phyloP scores from a whole-genome alignment of 2,113 vertebrate species.

The Prionailurus bengalensis region DNA sequence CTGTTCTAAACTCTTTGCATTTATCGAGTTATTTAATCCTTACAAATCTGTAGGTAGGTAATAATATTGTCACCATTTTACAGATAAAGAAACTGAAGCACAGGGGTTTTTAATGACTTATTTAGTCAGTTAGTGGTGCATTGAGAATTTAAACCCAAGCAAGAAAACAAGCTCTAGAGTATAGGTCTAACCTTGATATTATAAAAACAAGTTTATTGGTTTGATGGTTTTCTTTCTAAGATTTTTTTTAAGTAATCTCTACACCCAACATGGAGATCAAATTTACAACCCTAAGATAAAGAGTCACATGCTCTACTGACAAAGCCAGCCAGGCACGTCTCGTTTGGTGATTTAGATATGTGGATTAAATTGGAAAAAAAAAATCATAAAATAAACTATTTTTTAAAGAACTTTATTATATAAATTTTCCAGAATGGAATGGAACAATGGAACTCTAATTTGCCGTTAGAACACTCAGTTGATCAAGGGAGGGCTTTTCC shows the following conservation, averaged over 20 bases:
- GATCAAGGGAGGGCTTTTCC: background rate
- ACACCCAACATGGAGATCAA: background rate
- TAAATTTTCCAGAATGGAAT: background rate
- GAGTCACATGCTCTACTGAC: background rate
- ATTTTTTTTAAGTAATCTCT: background rate
- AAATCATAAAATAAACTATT: background rate
- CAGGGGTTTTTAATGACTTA: background rate
- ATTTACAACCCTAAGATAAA: background rate
- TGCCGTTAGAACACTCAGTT: background rate
- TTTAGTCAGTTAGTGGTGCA: background rate
- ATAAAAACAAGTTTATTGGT: background rate
- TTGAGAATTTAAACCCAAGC: background rate
- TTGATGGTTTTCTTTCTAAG: background rate
- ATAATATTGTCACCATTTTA: conserved; percentile 63
- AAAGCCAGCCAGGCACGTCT: background rate
- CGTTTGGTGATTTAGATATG: background rate
- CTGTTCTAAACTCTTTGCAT: background rate
- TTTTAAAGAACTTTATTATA: background rate
- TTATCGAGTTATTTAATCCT: background rate
- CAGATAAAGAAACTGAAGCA: conserved; percentile 41
- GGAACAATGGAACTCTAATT: background rate
- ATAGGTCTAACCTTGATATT: background rate
- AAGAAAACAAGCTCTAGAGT: background rate
- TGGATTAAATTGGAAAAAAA: background rate
- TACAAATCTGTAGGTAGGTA: conserved; percentile 54